Evolutionary conservation across 2,113 vertebrate genomes (phyloP).

Genomic region (Dinomys branickii): DNA sequence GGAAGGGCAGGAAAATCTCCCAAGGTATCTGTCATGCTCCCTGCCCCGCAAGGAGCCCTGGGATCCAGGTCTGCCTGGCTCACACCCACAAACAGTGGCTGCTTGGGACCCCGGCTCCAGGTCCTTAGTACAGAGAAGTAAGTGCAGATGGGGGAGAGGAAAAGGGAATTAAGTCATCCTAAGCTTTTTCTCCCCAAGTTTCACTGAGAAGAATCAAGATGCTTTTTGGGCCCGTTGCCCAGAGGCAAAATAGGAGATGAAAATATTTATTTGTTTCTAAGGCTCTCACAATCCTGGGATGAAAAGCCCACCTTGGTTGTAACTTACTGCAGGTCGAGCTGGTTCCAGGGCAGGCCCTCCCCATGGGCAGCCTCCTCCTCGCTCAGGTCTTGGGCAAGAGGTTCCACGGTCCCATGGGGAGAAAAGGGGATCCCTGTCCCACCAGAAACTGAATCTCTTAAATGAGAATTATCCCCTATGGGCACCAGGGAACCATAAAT

Average conservation of each 20-base stretch:
- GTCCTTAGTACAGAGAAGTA: background rate
- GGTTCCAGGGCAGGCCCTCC: background rate
- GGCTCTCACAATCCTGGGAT: constrained; percentile 61
- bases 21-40: background rate
- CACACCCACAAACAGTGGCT: background rate
- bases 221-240: constrained; percentile 67
- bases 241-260: constrained; percentile 75
- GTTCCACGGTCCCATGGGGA: constrained; percentile 61
- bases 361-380: constrained; percentile 50
- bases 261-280: constrained; percentile 80
- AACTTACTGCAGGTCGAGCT: background rate
- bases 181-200: constrained; percentile 58
- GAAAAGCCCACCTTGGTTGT: constrained; percentile 73
- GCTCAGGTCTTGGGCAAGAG: constrained; percentile 60
- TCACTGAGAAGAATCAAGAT: constrained; percentile 31
- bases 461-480: constrained; percentile 85
- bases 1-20: too few species aligned
- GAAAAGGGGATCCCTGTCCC: constrained; percentile 71
- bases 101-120: background rate
- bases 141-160: background rate
- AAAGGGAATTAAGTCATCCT: constrained; percentile 66
- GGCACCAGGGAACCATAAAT: constrained; percentile 87
- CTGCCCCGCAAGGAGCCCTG: rapidly evolving
- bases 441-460: constrained; percentile 82
- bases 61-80: background rate